Evolutionary conservation across 1,140 invertebrate species (phyloP), one percentile per base, ranked within the genome.

Genomic region (Hyles vespertilio): DNA sequence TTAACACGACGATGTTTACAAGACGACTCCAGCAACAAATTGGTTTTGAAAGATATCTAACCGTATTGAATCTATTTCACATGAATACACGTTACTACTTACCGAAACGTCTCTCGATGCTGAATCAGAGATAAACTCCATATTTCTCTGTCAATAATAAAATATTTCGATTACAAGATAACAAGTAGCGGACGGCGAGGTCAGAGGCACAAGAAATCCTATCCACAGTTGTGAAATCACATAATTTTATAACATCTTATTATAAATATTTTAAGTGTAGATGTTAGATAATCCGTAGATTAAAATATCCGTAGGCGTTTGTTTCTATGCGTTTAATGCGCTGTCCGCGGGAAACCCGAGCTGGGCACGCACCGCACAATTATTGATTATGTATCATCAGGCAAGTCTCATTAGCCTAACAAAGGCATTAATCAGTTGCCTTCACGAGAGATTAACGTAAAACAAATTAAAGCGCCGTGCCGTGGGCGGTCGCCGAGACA

Each of bases 391-490:
- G 68, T 69, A 77, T 72, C 73, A 61, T 70, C 61, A 63, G 64
- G 70, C 68, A 62, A 77, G 78, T 64, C 78, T 80, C 81, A 82
- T 86, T 84, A 84, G 74, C 69, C 72, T 80, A 78, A 79, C 72
- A 73, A 78, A 77, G 67, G 65, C 78, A 84, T 85, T 85, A 81
- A 84, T 85, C 81, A 81, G 72, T 48, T 69, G 72, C 73, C 79
- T 79, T 82, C 81, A 74, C 68, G 66, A 64, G 60, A 82, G 77
- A 82, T 83, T 82, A 84, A 82, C 70, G 73, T 74, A 72, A 77
- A 84, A 84, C 82, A 85, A 85, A 85, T 85, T 85, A 80, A 65
- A 65, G 77, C 65, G 60, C 57, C 59, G 50, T 53, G 61, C 65
- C 68, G 79, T 81, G 72, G 74, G 82, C 71, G 73, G 69, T 51